Percentiles rank a stretch among this genome's conserved stretches.
These are phyloP conservation scores for Myripristis murdjan DNA, from an alignment of 2,797 vertebrate species.

Conservation along the genomic window DNA sequence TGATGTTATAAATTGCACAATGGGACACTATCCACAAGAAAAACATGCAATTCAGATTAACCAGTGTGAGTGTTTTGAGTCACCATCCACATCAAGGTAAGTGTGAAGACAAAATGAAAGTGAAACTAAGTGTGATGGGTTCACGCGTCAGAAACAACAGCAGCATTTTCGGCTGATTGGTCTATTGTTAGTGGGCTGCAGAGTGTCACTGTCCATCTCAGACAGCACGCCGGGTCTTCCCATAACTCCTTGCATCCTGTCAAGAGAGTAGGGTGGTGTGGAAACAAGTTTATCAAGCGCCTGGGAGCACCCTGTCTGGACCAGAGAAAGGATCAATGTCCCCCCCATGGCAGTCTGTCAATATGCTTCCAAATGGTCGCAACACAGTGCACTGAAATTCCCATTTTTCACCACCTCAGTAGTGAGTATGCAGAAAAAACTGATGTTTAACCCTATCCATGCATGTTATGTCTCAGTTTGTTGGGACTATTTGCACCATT, in stretches of 20 bases:
- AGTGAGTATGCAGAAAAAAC: not conserved
- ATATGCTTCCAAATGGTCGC: conserved; percentile 34
- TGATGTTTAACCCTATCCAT: not conserved
- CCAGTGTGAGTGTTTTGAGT: too few relatives aligned
- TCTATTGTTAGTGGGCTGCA: not conserved
- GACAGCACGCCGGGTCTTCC: not conserved
- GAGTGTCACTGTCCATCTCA: not conserved
- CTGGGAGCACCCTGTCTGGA: conserved; percentile 43
- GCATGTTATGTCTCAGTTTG: not conserved
- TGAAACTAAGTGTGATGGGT: too few relatives aligned
- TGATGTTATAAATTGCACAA: too few relatives aligned
- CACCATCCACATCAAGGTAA: too few relatives aligned
- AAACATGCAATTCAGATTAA: too few relatives aligned
- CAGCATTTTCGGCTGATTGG: not conserved
- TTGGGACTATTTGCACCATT: too few relatives aligned
- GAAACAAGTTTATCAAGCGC: conserved; percentile 46
- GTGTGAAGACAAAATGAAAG: too few relatives aligned
- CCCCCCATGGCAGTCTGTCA: conserved; percentile 36
- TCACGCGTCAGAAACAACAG: not conserved
- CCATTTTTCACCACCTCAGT: not conserved
- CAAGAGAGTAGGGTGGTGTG: conserved; percentile 30
- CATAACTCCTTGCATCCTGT: conserved; percentile 5
- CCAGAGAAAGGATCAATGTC: conserved; percentile 45
- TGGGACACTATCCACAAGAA: too few relatives aligned
- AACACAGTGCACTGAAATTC: conserved; percentile 6